Conservation (phyloP, 1,140 invertebrate species). For the Lineus longissimus region DNA sequence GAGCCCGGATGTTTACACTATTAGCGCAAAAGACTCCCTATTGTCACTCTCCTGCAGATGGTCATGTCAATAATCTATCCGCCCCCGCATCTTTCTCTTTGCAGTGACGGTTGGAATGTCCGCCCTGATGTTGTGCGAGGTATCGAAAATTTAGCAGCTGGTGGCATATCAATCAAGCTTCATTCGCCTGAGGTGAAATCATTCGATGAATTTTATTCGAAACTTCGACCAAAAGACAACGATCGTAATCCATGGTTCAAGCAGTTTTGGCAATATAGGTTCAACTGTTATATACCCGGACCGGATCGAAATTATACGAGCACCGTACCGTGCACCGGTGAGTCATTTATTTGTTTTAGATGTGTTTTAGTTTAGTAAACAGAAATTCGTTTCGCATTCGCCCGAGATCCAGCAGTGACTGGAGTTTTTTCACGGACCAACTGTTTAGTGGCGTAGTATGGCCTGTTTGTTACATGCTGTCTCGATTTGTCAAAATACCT, state of each 20-base stretch:
- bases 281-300: slow-evolving; percentile 60
- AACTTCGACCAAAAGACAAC: slow-evolving; percentile 64
- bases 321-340: slow-evolving; percentile 39
- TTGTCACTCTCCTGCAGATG: too few species aligned
- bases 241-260: slow-evolving; percentile 71
- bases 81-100: slow-evolving; percentile 16
- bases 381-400: too few species aligned
- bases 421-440: not conserved
- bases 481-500: too few species aligned
- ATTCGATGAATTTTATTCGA: slow-evolving; percentile 70
- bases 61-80: too few species aligned
- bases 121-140: slow-evolving; percentile 70
- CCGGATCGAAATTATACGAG: slow-evolving; percentile 12
- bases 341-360: too few species aligned
- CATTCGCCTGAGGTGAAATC: slow-evolving; percentile 66
- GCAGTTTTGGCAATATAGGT: slow-evolving; percentile 72
- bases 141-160: slow-evolving; percentile 66
- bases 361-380: too few species aligned
- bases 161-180: slow-evolving; percentile 71
- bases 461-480: too few species aligned
- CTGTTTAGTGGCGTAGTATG: too few species aligned
- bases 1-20: too few species aligned
- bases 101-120: slow-evolving; percentile 73
- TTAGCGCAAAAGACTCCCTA: too few species aligned
- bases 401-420: too few species aligned